Percentiles rank a stretch among this genome's conserved stretches.
Evolutionary conservation across 1,140 invertebrate genomes (phyloP).

Genomic region (Fopius arisanus): DNA sequence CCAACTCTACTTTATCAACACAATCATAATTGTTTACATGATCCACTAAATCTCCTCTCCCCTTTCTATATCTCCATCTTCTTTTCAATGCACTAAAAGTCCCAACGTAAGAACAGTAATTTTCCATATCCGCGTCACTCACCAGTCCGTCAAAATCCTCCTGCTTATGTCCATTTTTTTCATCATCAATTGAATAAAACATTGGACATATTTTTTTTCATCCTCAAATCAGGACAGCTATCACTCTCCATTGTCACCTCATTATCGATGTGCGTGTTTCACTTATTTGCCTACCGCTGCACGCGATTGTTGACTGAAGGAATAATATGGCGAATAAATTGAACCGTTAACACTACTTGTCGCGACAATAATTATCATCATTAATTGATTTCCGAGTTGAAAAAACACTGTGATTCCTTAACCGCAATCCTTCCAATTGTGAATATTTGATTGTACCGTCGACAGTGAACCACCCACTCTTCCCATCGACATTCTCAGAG

Average conservation of each 20-base stretch:
- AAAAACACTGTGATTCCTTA: conserved; percentile 39
- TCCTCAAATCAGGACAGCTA: neutral
- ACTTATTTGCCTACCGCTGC: neutral
- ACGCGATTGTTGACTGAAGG: neutral
- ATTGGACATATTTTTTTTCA: neutral
- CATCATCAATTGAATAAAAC: neutral
- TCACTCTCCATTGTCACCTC: conserved; percentile 28
- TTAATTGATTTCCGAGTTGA: neutral
- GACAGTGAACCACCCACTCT: conserved; percentile 35
- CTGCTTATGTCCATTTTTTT: neutral
- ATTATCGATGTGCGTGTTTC: neutral
- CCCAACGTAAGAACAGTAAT: neutral
- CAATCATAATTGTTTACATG: neutral
- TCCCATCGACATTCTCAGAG: conserved; percentile 61
- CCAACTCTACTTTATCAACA: neutral
- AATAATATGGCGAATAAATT: neutral
- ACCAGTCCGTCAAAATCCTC: neutral
- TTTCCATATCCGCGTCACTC: neutral
- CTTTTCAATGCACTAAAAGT: neutral
- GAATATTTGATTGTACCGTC: conserved; percentile 27
- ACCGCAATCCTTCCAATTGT: conserved; percentile 61
- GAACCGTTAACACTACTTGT: neutral
- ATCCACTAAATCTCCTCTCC: neutral
- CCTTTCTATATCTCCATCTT: neutral
- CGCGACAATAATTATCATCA: neutral